Conservation (phyloP, 2,113 vertebrate genomes). For the Butorides virescens region DNA sequence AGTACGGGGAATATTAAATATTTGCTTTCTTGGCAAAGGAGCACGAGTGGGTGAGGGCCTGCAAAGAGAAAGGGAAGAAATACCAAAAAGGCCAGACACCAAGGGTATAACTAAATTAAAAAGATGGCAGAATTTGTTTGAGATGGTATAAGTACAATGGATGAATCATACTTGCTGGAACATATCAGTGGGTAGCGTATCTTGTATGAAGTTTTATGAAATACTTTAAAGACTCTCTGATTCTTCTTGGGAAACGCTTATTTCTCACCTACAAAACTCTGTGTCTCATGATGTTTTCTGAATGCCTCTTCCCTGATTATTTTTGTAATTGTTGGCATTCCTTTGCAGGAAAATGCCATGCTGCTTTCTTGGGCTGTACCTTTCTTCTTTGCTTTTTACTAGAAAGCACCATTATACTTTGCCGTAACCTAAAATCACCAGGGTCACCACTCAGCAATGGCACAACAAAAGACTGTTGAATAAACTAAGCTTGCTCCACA, state of each 20-base stretch:
- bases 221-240: neutral
- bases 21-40: neutral
- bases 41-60: neutral
- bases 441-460: neutral
- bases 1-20: neutral
- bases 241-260: neutral
- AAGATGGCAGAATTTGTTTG: neutral
- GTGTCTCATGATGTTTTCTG: neutral
- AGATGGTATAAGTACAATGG: neutral
- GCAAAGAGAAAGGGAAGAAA: neutral
- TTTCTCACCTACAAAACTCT: neutral
- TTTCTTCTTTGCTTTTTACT: neutral
- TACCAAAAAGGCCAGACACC: rapidly evolving
- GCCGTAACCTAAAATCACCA: neutral
- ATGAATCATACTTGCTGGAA: neutral
- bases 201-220: neutral
- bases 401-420: neutral
- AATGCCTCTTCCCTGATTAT: neutral
- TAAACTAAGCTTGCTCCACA: neutral
- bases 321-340: neutral
- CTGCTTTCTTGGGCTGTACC: neutral
- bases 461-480: neutral
- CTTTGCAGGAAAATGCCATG: neutral
- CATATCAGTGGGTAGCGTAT: rapidly evolving
- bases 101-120: neutral